Base-by-base conservation (phyloP, 2,888 invertebrate genomes). In the Rhodophaea formosa region DNA sequence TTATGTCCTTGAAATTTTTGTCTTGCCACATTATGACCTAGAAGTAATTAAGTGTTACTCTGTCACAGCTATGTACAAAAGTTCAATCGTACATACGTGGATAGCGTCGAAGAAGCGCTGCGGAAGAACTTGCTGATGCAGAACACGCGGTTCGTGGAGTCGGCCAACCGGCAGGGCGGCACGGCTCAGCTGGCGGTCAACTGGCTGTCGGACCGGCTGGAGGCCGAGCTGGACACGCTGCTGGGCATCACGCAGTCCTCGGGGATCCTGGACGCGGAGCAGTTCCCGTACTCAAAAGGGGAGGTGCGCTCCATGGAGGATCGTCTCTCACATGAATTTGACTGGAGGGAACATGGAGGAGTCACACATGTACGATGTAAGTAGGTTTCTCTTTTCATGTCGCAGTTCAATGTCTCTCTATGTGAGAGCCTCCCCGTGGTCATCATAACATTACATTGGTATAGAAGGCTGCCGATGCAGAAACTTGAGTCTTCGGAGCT, bases 301-400 rank as follows among this genome's bases (percentile, higher is more conserved):
- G 63, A 73, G 58, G 64, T 82, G 52, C 63, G 67, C 12, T 65
- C 63, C 7, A 60, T 71, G 45, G 72, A 72, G 23, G 65, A 63
- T 15, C 66, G 69, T n/a, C 73, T 88, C 69, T 84, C 84, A 8
- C 67, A 72, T 7, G 65, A 58, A 29, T 89, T 88, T 69, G 88
- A 89, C 70, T 90, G 89, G 89, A 73, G 89, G 32, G 63, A 73
- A 47, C 73, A 65, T 16, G 89, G 88, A 16, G 90, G 69, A 51
- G 89, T 89, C 60, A 77, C 89, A 0, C 77, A 75, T 15, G 88
- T 88, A 44, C 74, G 80, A 59, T 74, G 88, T 88, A 57, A 79
- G 82, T 77, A 5, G 7, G 23, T 23, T 23, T 3, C 5, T 23
- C 23, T n/a, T n/a, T n/a, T n/a, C n/a, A n/a, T n/a, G n/a, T n/a